These are phyloP conservation scores for Ophiodon elongatus DNA, from an alignment of 2,113 vertebrate genomes.

Conservation along the genomic window DNA sequence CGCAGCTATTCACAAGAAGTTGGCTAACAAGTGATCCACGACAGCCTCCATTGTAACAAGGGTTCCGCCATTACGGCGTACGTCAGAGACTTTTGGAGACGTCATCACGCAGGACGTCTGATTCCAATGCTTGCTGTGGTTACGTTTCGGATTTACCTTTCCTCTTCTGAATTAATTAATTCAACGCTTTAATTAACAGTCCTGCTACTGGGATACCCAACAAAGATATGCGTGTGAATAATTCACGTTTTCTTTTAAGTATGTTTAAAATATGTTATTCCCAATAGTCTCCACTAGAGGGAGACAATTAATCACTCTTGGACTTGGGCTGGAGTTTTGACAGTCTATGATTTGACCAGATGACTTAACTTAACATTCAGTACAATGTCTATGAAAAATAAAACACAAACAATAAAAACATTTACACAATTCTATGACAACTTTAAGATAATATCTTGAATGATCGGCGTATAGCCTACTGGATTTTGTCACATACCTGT, in stretches of 20 bases:
- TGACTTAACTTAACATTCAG: neutral
- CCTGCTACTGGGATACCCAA: neutral
- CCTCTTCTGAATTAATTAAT: neutral
- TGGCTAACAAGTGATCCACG: conserved; percentile 55
- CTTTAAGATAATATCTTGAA: neutral
- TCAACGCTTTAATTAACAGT: too few species aligned
- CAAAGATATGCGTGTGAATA: neutral
- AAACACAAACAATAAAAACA: neutral
- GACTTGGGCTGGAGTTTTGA: neutral
- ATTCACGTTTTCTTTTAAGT: neutral
- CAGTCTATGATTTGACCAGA: neutral
- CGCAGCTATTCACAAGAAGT: conserved; percentile 26
- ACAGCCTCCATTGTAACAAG: conserved; percentile 68
- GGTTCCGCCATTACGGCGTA: conserved; percentile 68
- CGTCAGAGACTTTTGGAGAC: conserved; percentile 16
- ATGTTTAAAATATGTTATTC: neutral
- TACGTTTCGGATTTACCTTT: neutral
- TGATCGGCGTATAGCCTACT: too few species aligned
- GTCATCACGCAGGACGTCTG: conserved; percentile 43
- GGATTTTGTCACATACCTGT: neutral
- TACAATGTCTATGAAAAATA: neutral
- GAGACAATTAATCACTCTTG: conserved; percentile 61
- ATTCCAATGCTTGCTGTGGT: neutral
- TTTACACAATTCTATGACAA: neutral
- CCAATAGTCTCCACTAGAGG: conserved; percentile 65